phyloP scores from a whole-genome alignment of 2,797 vertebrate genomes.

The Neosilurus hyrtlii region DNA sequence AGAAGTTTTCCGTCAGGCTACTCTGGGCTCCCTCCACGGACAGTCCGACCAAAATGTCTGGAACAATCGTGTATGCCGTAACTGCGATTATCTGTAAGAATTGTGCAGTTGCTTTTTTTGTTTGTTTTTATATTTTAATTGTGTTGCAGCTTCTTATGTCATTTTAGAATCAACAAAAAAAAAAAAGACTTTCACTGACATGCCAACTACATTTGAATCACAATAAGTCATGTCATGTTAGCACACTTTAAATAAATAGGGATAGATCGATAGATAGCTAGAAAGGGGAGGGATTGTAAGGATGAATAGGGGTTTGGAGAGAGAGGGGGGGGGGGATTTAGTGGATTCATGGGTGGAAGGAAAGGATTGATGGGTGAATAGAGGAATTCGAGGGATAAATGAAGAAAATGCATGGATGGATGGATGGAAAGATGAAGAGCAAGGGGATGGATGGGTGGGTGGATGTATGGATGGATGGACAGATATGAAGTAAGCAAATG shows the following conservation, averaged over 20 bases:
- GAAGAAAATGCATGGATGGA: not conserved
- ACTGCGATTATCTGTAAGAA: constrained; percentile 82
- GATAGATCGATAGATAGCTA: not conserved
- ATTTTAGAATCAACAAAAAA: not conserved
- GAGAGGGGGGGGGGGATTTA: no score
- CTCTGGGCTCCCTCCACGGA: constrained; percentile 74
- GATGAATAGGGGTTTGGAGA: no score
- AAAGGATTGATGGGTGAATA: not conserved
- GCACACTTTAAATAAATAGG: not conserved
- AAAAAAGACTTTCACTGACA: not conserved
- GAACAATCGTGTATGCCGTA: constrained; percentile 81
- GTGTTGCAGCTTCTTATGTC: not conserved
- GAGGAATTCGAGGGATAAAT: no score
- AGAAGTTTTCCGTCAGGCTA: constrained; percentile 64
- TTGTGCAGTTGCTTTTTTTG: not conserved
- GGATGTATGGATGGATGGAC: not conserved
- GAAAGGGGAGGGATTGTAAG: no score
- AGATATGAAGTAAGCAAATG: no score
- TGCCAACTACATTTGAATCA: not conserved
- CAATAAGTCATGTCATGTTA: not conserved
- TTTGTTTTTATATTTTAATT: not conserved
- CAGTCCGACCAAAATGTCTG: constrained; percentile 78
- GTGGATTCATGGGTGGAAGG: not conserved
- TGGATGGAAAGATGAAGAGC: not conserved
- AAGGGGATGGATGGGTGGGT: no score